Evolutionary conservation across 2,113 vertebrate genomes (phyloP), one percentile per base, ranked within the genome.

Genomic region (Thalassoma bifasciatum): DNA sequence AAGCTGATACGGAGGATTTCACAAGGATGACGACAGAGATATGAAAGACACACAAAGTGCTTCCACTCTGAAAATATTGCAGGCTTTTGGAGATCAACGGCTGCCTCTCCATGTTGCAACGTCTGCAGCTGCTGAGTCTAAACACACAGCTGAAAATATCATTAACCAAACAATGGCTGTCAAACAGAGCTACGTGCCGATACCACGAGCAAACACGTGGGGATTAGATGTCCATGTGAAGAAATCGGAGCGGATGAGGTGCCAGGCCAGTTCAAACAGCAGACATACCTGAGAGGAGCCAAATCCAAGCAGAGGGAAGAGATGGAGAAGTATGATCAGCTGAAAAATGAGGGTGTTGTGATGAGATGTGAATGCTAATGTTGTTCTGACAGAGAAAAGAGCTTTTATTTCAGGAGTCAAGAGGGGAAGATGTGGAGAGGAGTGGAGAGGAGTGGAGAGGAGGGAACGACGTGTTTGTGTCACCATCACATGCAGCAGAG

Each of bases 321-420:
- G 23, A 59, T 22, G 36, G 60, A 65, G 64, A 77, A 66, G 82
- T 72, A 65, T 77, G 66, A 84, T 75, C 24, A 79, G 72, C 40
- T 74, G 10, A 10, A 13, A 53, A 38, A 66, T 42, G 53, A 75
- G 65, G 53, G 58, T 52, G 24, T 23, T 72, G 70, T 75, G 67
- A 23, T 70, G 68, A 77, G 77, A 66, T 49, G 56, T 67, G 84
- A 90, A 89, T 86, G 63, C 54, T 72, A 88, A 89, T 83, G 77
- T 75, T 86, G 56, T 66, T 77, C 50, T 42, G 10, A 47, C 79
- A 70, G 80, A 75, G 64, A 24, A 75, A 78, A 30, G 6, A 30
- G 30, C 44, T 46, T 26, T 49, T 67, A 36, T 66, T 66, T 67
- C 64, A 38, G 58, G 47, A 77, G 61, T 54, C 44, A 65, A 51